Evolutionary conservation across 2,113 vertebrate genomes (phyloP), one percentile per base, ranked within the genome.

Genomic region (Coryphaenoides rupestris): DNA sequence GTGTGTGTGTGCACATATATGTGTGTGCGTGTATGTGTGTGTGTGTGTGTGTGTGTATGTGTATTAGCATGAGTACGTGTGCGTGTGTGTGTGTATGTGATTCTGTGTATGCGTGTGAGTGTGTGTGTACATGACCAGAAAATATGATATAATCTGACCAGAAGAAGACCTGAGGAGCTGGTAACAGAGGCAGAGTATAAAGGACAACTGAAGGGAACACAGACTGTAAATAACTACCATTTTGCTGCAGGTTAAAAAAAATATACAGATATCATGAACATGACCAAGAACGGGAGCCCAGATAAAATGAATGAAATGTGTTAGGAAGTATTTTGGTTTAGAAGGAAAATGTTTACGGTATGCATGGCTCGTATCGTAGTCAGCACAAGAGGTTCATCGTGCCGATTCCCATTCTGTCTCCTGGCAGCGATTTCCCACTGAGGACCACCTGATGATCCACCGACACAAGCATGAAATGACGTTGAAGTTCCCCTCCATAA

Each of bases 381-480:
- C 33, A 40, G 33, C 6, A 10, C 13, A 12, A 40, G 33, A 40
- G 33, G 9, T 40, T 40, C 9, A 40, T 12, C 2, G 21, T 60
- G 5, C 2, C 16, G 21, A 19, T 19, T 54, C 15, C n/a, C 26
- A 28, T 26, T 28, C 22, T 58, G 16, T 21, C 9, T 54, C 81
- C 72, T 74, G 67, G 85, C 90, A 99, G 97, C 93, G 96, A 78
- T 99, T 99, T 87, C 96, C 94, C 76, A 98, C 97, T 45, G 97
- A 99, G 84, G 97, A 99, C 90, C 97, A 99, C 87, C 91, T 99
- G 88, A 99, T 99, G 96, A 99, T 99, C 89, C 97, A 99, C 82
- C 93, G 97, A 87, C 97, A 99, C 92, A 99, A 98, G 90, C 97
- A 99, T 90, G 97, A 99, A 91, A 99, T 99, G 97, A 99, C 96